Evolutionary conservation across 2,113 vertebrate species (phyloP).

Genomic region (Synchiropus splendidus): DNA sequence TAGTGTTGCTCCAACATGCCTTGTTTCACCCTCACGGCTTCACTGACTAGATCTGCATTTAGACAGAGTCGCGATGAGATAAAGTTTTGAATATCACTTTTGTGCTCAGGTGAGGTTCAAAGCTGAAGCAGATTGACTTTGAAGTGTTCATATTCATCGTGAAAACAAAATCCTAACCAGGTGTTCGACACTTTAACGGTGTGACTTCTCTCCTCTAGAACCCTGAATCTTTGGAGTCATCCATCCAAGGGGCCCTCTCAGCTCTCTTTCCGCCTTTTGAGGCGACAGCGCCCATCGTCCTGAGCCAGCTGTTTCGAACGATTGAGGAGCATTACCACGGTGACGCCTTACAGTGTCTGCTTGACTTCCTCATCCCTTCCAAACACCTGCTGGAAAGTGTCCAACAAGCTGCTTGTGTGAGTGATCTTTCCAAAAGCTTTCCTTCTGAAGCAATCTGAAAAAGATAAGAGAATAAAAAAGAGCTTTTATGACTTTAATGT

Average conservation of each 20-base stretch:
- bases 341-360: conserved; percentile 81
- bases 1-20: conserved; percentile 1
- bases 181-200: no score
- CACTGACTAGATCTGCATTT: no score
- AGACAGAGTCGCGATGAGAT: no score
- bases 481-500: no score
- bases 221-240: conserved; percentile 74
- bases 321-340: conserved; percentile 81
- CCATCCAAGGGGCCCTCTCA: conserved; percentile 80
- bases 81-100: no score
- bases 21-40: conserved; percentile 6
- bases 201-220: conserved; percentile 58
- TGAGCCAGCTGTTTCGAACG: conserved; percentile 86
- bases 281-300: conserved; percentile 78
- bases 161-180: no score
- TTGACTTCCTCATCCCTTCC: conserved; percentile 88
- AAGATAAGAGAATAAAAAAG: neutral
- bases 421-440: conserved; percentile 28
- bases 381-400: conserved; percentile 86
- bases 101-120: no score
- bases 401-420: conserved; percentile 87
- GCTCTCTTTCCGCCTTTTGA: conserved; percentile 87
- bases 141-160: no score
- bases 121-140: no score
- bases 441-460: neutral